Percentiles rank a stretch among this genome's conserved stretches.
These are phyloP conservation scores for Pachliopta kotzebuea DNA, from an alignment of 2,888 invertebrate genomes.

Conservation along the genomic window DNA sequence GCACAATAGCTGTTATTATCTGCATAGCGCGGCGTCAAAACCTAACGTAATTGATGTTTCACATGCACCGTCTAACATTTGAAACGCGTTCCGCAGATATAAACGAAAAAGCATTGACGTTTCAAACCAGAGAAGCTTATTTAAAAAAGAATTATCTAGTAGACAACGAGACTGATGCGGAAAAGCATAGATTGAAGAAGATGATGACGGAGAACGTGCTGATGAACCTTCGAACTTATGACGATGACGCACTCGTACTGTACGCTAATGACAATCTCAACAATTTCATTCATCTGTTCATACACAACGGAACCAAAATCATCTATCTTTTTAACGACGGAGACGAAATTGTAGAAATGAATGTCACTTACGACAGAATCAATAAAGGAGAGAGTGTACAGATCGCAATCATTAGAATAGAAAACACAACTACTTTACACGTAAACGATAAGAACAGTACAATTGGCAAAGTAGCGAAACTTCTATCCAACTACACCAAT, in stretches of 20 bases:
- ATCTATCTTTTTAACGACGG: constrained; percentile 92
- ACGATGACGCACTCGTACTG: constrained; percentile 88
- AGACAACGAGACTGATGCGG: constrained; percentile 82
- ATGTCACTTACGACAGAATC: constrained; percentile 86
- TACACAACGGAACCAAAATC: constrained; percentile 88
- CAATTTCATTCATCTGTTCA: constrained; percentile 94
- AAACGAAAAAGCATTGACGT: constrained; percentile 93
- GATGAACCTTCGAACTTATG: constrained; percentile 94
- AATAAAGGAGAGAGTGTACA: constrained; percentile 92
- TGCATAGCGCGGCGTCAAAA: constrained; percentile 29
- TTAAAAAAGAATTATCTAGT: constrained; percentile 89
- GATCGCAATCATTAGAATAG: constrained; percentile 89
- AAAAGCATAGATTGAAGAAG: constrained; percentile 83
- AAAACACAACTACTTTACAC: constrained; percentile 87
- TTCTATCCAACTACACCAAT: constrained; percentile 89
- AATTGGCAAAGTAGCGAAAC: constrained; percentile 83
- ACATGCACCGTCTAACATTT: constrained; percentile 15
- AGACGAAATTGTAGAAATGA: constrained; percentile 89
- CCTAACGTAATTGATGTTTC: constrained; percentile 26
- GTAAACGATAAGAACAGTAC: constrained; percentile 90
- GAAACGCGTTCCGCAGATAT: constrained; percentile 82
- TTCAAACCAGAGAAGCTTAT: constrained; percentile 89
- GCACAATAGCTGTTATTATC: constrained; percentile 30
- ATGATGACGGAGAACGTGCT: constrained; percentile 90
- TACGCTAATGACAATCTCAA: constrained; percentile 96